These are phyloP conservation scores for Aquatica leii DNA, from an alignment of 2,888 invertebrate species.

Conservation along the genomic window DNA sequence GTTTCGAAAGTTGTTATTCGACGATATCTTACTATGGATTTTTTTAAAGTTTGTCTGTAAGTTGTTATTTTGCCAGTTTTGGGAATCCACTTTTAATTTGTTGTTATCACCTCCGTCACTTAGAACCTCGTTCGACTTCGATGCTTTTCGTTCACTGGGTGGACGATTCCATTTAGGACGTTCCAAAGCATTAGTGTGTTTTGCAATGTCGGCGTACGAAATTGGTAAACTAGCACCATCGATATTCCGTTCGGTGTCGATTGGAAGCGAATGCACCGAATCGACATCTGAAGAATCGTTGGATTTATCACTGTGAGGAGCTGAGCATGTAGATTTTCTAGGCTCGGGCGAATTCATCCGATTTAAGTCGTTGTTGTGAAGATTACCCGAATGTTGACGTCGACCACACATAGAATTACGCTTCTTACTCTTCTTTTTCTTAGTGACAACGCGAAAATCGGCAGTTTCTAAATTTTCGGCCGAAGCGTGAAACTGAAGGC, in stretches of 20 bases:
- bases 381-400: slow-evolving; percentile 35
- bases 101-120: not conserved
- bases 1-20: slow-evolving; percentile 20
- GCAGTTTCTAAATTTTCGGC: slow-evolving; percentile 65
- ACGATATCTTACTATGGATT: not conserved
- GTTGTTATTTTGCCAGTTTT: slow-evolving; percentile 19
- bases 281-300: slow-evolving; percentile 84
- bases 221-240: slow-evolving; percentile 46
- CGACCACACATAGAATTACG: slow-evolving; percentile 62
- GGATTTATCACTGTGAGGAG: slow-evolving; percentile 85
- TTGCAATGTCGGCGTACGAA: slow-evolving; percentile 86
- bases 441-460: slow-evolving; percentile 85
- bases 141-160: slow-evolving; percentile 40
- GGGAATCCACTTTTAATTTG: not conserved
- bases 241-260: slow-evolving; percentile 57
- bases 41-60: slow-evolving; percentile 28
- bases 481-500: slow-evolving; percentile 50
- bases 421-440: slow-evolving; percentile 82
- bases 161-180: slow-evolving; percentile 50
- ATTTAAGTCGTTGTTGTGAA: slow-evolving; percentile 43
- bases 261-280: slow-evolving; percentile 85
- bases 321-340: slow-evolving; percentile 76
- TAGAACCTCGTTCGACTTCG: slow-evolving; percentile 17
- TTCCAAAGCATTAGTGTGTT: slow-evolving; percentile 57
- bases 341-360: slow-evolving; percentile 44